Evolutionary conservation across 2,888 invertebrate genomes (phyloP).

Genomic region (Epistrophe eligans): DNA sequence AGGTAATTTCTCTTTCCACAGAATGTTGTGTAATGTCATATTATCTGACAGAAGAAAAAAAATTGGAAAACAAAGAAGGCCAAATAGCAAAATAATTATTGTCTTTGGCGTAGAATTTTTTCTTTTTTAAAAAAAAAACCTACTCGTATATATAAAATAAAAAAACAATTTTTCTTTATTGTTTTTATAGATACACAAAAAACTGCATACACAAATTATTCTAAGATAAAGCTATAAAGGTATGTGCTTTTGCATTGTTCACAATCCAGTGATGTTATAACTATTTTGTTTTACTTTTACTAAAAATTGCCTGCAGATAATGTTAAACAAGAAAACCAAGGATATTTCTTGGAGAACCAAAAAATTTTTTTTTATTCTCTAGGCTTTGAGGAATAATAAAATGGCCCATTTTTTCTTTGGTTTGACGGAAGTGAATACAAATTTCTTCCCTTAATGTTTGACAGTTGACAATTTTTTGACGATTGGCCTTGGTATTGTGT

Average conservation of each 20-base stretch:
- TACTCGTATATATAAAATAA: neutral
- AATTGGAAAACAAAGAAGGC: conserved; percentile 35
- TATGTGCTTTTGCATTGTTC: conserved; percentile 50
- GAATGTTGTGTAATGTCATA: conserved; percentile 68
- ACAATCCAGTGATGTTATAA: conserved; percentile 33
- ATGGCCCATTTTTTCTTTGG: too few species aligned
- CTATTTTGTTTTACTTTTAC: too few species aligned
- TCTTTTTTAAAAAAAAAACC: neutral
- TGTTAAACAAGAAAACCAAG: too few species aligned
- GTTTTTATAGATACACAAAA: conserved; percentile 32
- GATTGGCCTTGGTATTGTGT: too few species aligned
- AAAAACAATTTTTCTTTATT: conserved; percentile 12
- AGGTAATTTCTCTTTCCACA: conserved; percentile 54
- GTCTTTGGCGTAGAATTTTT: conserved; percentile 21
- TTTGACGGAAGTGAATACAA: too few species aligned
- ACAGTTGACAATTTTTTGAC: too few species aligned
- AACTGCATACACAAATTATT: conserved; percentile 56
- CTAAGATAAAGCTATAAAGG: conserved; percentile 32
- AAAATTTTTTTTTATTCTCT: too few species aligned
- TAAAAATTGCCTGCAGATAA: too few species aligned
- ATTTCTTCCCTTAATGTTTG: too few species aligned
- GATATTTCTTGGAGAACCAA: too few species aligned
- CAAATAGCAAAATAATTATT: conserved; percentile 22
- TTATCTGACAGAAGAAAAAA: conserved; percentile 36
- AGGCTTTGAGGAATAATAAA: too few species aligned